A percentile compares a stretch with the other conserved stretches of the same genome.
phyloP scores from a whole-genome alignment of 2,888 invertebrate genomes.

The Hirtodrosophila alboralis region DNA sequence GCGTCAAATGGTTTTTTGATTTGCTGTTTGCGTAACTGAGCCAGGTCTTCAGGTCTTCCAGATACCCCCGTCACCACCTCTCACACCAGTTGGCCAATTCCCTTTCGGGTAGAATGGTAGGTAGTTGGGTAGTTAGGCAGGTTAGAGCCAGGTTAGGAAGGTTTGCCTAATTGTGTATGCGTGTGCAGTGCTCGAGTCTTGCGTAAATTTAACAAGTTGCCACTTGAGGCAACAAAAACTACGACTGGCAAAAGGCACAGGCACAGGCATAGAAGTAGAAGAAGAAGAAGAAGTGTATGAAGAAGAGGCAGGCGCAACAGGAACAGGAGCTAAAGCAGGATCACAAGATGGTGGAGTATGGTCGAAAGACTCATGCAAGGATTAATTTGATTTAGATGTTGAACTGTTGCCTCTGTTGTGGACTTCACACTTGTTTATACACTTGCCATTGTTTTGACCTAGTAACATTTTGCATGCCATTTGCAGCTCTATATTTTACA shows the following conservation, averaged over 20 bases:
- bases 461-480: slow-evolving; percentile 14
- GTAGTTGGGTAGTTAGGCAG: no score
- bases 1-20: slow-evolving; percentile 80
- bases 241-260: slow-evolving; percentile 40
- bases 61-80: neutral
- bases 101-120: slow-evolving; percentile 6
- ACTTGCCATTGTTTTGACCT: slow-evolving; percentile 45
- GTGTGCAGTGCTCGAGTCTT: slow-evolving; percentile 68
- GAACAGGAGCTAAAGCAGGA: neutral
- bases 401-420: slow-evolving; percentile 49
- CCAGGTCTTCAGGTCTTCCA: slow-evolving; percentile 18
- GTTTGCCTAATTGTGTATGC: slow-evolving; percentile 73
- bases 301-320: neutral
- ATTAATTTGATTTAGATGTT: slow-evolving; percentile 77
- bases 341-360: neutral
- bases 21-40: slow-evolving; percentile 74
- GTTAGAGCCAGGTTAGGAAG: no score
- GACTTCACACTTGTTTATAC: slow-evolving; percentile 55
- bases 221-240: slow-evolving; percentile 66
- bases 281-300: no score
- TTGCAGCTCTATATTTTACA: slow-evolving; percentile 17
- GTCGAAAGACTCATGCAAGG: slow-evolving; percentile 43
- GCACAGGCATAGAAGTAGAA: neutral
- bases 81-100: neutral
- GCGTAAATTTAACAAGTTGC: slow-evolving; percentile 78